Evolutionary conservation across 2,113 vertebrate species (phyloP).

Genomic region (Drymodes brunneopygia): DNA sequence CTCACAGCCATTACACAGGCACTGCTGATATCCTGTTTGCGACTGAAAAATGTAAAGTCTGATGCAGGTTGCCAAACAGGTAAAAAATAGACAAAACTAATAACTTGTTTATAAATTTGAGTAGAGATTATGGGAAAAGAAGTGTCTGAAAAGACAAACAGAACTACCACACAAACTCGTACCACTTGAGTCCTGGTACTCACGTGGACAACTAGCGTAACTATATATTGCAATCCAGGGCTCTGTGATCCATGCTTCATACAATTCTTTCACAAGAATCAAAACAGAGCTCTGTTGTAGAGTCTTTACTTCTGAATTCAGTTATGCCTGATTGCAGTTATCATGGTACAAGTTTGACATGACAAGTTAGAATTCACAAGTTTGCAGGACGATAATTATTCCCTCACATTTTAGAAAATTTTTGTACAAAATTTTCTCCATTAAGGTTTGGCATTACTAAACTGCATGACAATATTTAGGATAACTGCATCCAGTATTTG

Average conservation of each 20-base stretch:
- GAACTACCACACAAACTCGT: not conserved
- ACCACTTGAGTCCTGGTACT: not conserved
- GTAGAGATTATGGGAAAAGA: not conserved
- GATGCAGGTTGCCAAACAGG: not conserved
- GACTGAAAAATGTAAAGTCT: not conserved
- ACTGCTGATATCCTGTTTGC: not conserved
- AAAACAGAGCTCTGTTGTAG: not conserved
- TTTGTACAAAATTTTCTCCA: not conserved
- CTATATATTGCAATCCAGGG: not conserved
- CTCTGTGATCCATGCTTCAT: not conserved
- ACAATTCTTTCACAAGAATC: not conserved
- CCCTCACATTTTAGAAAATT: not conserved
- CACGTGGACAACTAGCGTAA: not conserved
- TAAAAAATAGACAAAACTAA: not conserved
- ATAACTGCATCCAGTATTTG: not conserved
- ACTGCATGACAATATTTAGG: not conserved
- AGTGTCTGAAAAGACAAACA: not conserved
- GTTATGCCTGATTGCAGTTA: no score
- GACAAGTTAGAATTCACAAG: not conserved
- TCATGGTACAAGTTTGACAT: not conserved
- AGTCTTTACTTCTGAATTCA: no score
- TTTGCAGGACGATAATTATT: not conserved
- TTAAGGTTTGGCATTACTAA: not conserved
- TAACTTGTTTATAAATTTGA: not conserved
- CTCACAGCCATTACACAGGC: not conserved